phyloP scores from a whole-genome alignment of 2,113 vertebrate species.

The Bucco capensis region DNA sequence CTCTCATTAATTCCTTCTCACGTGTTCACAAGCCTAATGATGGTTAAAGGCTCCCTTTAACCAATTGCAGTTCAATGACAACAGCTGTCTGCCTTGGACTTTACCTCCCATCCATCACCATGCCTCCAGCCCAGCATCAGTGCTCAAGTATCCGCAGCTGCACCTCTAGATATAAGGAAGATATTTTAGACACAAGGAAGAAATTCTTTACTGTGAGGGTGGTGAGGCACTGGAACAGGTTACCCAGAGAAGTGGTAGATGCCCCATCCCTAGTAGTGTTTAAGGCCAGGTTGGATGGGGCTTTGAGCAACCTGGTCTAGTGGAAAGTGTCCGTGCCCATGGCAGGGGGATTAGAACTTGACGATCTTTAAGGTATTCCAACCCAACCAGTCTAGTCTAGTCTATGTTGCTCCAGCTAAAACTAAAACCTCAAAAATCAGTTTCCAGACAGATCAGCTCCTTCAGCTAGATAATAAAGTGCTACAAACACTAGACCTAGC shows the following conservation, averaged over 20 bases:
- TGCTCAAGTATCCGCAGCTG: background rate
- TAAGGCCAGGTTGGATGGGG: background rate
- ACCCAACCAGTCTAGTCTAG: background rate
- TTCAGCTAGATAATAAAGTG: background rate
- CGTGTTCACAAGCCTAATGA: fast-evolving
- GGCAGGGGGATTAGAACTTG: background rate
- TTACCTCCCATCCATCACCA: background rate
- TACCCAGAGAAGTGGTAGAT: background rate
- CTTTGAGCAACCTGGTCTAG: background rate
- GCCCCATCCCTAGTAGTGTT: background rate
- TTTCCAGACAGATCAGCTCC: background rate
- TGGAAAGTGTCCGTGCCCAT: background rate
- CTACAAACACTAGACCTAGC: background rate
- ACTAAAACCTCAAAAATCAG: background rate
- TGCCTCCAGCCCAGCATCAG: background rate
- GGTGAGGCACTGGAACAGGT: background rate
- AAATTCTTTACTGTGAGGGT: background rate
- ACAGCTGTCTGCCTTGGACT: background rate
- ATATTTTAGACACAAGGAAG: background rate
- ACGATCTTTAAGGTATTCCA: background rate
- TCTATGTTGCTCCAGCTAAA: background rate
- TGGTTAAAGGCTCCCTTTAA: background rate
- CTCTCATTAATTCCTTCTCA: constrained; percentile 1
- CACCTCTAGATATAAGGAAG: background rate
- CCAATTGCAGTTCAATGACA: background rate